Percentiles rank a stretch among this genome's conserved stretches.
Evolutionary conservation across 2,113 vertebrate species (phyloP).

Genomic region (Lamprologus sp.): DNA sequence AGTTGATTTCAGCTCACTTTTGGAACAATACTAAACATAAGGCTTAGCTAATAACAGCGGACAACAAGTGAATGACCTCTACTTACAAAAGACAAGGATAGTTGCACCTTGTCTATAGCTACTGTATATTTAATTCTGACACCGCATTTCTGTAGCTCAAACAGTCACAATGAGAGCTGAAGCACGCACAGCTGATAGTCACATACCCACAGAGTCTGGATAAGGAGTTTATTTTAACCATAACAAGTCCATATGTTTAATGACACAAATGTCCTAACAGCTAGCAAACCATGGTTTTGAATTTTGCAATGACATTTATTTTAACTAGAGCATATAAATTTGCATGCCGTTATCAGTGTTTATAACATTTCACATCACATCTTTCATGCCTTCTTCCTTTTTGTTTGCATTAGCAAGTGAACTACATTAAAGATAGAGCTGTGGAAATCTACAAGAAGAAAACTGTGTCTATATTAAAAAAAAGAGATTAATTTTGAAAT

Average conservation of each 20-base stretch:
- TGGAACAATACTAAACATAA: not conserved
- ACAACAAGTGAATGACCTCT: not conserved
- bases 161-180: not conserved
- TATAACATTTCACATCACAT: not conserved
- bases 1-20: not conserved
- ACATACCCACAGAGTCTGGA: not conserved
- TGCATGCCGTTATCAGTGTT: not conserved
- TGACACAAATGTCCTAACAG: not conserved
- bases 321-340: not conserved
- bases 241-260: not conserved
- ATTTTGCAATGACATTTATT: not conserved
- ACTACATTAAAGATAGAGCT: not conserved
- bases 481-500: not conserved
- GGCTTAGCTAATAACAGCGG: not conserved
- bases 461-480: not conserved
- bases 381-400: not conserved
- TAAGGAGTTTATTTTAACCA: not conserved
- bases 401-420: not conserved
- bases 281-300: not conserved
- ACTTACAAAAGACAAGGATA: not conserved
- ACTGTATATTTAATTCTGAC: not conserved
- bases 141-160: fast-evolving
- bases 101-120: not conserved
- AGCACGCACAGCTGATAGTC: not conserved
- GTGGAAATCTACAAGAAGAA: not conserved